Percentiles rank a stretch among this genome's conserved stretches.
Conservation (phyloP, 2,797 vertebrate genomes). For the Silurus lanzhouensis region DNA sequence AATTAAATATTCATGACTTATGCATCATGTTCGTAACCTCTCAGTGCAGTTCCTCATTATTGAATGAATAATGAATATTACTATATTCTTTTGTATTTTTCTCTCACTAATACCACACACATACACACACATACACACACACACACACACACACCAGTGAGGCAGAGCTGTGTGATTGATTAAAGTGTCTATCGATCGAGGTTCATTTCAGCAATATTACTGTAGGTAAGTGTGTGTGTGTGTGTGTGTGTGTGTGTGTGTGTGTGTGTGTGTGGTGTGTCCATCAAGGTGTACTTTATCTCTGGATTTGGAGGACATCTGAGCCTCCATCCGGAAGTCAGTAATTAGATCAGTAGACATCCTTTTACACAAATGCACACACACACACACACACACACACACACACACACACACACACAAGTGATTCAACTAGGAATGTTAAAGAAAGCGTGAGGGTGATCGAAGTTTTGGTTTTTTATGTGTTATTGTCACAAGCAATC, state of each 20-base stretch:
- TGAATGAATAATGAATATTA: no score
- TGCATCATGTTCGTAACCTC: conserved; percentile 8
- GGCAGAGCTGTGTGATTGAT: not conserved
- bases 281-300: conserved; percentile 36
- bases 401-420: no score
- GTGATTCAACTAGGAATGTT: no score
- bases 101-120: no score
- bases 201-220: conserved; percentile 39
- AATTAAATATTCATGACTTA: conserved; percentile 30
- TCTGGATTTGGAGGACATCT: conserved; percentile 26
- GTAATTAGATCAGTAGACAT: conserved; percentile 25
- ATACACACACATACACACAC: not conserved
- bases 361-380: not conserved
- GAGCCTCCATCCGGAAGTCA: conserved; percentile 38
- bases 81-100: no score
- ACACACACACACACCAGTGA: not conserved
- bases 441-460: no score
- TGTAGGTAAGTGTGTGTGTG: not conserved
- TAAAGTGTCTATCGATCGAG: conserved; percentile 47
- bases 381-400: conserved; percentile 17
- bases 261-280: conserved; percentile 16
- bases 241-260: not conserved
- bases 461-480: no score
- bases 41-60: not conserved
- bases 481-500: conserved; percentile 20